These are phyloP conservation scores for Lordiphosa clarofinis DNA, from an alignment of 1,140 invertebrate species.

Conservation along the genomic window DNA sequence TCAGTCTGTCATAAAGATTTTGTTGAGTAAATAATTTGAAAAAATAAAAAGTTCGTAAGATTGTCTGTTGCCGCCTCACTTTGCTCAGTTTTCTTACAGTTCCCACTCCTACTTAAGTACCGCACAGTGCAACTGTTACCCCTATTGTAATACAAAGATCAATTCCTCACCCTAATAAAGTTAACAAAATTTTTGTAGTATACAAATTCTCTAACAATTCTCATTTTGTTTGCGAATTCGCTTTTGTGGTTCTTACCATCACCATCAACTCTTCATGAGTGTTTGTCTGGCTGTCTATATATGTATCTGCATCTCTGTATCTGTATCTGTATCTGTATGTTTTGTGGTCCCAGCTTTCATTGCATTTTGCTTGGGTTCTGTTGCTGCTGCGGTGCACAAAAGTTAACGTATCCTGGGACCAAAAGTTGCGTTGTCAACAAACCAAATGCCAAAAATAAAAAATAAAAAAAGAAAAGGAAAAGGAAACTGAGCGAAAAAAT, in stretches of 20 bases:
- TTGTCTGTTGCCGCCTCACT: too few relatives aligned
- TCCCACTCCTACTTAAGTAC: too few relatives aligned
- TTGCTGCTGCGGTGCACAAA: constrained; percentile 43
- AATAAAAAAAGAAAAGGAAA: constrained; percentile 19
- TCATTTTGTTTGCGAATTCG: constrained; percentile 20
- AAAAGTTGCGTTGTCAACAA: constrained; percentile 72
- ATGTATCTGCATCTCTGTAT: constrained; percentile 42
- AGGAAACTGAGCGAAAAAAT: constrained; percentile 51
- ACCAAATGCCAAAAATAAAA: constrained; percentile 56
- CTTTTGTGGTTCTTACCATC: constrained; percentile 5
- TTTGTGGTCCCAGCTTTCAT: constrained; percentile 68
- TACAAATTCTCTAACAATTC: neutral
- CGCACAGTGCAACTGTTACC: too few relatives aligned
- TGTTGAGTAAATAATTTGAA: too few relatives aligned
- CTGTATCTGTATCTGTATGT: constrained; percentile 26
- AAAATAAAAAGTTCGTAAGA: too few relatives aligned
- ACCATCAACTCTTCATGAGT: constrained; percentile 5
- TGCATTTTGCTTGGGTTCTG: constrained; percentile 47
- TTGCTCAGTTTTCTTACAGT: too few relatives aligned
- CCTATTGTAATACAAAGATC: neutral
- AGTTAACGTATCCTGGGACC: constrained; percentile 73
- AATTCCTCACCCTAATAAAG: neutral
- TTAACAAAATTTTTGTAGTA: neutral
- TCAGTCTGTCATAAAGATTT: too few relatives aligned
- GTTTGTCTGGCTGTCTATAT: constrained; percentile 51